A percentile compares a stretch with the other conserved stretches of the same genome.
These are phyloP conservation scores for Telmatherina bonti DNA, from an alignment of 2,797 vertebrate species.

Conservation along the genomic window DNA sequence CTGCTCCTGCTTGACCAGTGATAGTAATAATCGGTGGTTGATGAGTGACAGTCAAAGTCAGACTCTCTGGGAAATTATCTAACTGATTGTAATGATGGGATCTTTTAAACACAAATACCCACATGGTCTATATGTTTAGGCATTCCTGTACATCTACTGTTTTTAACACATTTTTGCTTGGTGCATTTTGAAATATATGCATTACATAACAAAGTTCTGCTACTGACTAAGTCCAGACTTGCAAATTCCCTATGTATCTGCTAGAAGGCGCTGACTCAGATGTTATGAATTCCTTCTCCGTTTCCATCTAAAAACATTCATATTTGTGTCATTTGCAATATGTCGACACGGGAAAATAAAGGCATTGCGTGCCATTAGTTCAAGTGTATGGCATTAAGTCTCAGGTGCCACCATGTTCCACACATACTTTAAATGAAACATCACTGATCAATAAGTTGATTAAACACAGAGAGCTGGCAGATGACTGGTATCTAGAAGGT, in stretches of 20 bases:
- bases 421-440: constrained; percentile 41
- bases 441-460: constrained; percentile 46
- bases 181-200: neutral
- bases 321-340: neutral
- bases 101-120: neutral
- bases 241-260: constrained; percentile 18
- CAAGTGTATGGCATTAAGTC: constrained; percentile 7
- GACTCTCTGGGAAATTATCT: neutral
- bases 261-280: constrained; percentile 37
- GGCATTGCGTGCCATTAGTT: neutral
- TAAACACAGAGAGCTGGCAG: constrained; percentile 20
- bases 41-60: neutral
- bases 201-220: neutral
- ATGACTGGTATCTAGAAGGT: neutral
- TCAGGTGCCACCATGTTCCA: constrained; percentile 10
- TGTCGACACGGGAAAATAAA: constrained; percentile 5
- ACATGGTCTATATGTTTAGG: neutral
- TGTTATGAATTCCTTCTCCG: constrained; percentile 3
- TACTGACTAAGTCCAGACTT: constrained; percentile 25
- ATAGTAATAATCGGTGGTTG: too few species aligned
- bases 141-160: neutral
- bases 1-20: too few species aligned
- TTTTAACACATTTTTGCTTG: neutral
- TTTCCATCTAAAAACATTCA: constrained; percentile 13
- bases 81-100: neutral